Evolutionary conservation across 1,140 invertebrate genomes (phyloP).

Genomic region (Psilanteris sp.): DNA sequence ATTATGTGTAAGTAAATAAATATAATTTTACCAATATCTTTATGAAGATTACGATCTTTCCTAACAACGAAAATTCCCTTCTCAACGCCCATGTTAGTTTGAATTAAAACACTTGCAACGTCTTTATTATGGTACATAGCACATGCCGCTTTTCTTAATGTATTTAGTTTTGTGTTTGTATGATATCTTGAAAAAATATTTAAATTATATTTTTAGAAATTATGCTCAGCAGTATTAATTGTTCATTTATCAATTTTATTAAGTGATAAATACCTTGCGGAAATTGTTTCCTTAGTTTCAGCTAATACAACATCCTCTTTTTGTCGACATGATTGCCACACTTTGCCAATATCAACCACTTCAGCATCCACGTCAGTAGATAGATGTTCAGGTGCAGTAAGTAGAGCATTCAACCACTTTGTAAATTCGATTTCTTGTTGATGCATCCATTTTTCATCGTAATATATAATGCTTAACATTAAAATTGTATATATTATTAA

Average conservation of each 20-base stretch:
- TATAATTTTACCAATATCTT: slow-evolving; percentile 82
- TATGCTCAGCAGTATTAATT: too few relatives aligned
- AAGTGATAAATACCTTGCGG: too few relatives aligned
- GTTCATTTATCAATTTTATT: too few relatives aligned
- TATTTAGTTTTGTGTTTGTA: slow-evolving; percentile 83
- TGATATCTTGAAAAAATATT: slow-evolving; percentile 80
- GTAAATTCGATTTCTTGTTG: slow-evolving; percentile 90
- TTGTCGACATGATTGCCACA: slow-evolving; percentile 85
- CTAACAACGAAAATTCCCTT: slow-evolving; percentile 84
- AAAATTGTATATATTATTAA: slow-evolving; percentile 1
- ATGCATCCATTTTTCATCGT: slow-evolving; percentile 89
- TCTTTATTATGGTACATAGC: slow-evolving; percentile 82
- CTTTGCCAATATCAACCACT: slow-evolving; percentile 85
- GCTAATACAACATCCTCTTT: slow-evolving; percentile 83
- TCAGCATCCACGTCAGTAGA: slow-evolving; percentile 84
- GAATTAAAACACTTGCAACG: slow-evolving; percentile 82
- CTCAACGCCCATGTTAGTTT: slow-evolving; percentile 83
- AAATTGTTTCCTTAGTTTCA: slow-evolving; percentile 85
- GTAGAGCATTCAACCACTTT: slow-evolving; percentile 92
- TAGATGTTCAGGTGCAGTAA: slow-evolving; percentile 86
- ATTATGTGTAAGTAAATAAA: too few relatives aligned
- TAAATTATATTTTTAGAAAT: not conserved
- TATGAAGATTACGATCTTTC: slow-evolving; percentile 85
- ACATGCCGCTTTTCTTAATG: slow-evolving; percentile 83
- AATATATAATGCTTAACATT: slow-evolving; percentile 82